phyloP scores from a whole-genome alignment of 2,888 invertebrate genomes.

The Agonopterix arenella region DNA sequence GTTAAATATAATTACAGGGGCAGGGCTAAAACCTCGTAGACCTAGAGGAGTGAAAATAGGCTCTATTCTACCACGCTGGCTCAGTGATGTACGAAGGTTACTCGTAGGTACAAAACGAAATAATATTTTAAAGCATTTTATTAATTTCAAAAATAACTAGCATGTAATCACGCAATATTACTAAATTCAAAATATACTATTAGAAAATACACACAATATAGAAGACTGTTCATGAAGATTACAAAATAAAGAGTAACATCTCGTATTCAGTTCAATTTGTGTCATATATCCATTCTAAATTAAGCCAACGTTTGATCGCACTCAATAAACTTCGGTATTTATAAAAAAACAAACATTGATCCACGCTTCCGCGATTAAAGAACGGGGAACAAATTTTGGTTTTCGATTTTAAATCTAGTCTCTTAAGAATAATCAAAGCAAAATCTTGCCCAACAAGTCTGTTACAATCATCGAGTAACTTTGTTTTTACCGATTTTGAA shows the following conservation, averaged over 20 bases:
- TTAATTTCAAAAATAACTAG: slow-evolving; percentile 73
- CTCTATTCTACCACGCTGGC: too few species aligned
- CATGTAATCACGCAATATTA: slow-evolving; percentile 67
- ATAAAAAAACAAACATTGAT: neutral
- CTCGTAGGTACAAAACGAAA: slow-evolving; percentile 10
- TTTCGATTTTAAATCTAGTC: too few species aligned
- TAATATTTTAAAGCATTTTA: slow-evolving; percentile 62
- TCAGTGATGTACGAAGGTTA: too few species aligned
- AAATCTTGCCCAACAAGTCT: too few species aligned
- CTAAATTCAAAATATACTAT: slow-evolving; percentile 64
- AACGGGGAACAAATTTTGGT: too few species aligned
- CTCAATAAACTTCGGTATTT: too few species aligned
- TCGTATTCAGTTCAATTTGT: slow-evolving; percentile 42
- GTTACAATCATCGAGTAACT: neutral
- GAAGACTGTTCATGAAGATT: slow-evolving; percentile 35
- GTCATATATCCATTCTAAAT: neutral
- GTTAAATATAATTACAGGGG: too few species aligned
- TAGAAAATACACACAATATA: slow-evolving; percentile 60
- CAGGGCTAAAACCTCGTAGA: too few species aligned
- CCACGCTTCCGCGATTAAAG: too few species aligned
- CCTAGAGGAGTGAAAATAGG: too few species aligned
- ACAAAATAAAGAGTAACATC: slow-evolving; percentile 33
- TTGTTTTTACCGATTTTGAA: slow-evolving; percentile 1
- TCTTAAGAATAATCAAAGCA: too few species aligned
- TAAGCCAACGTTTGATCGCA: too few species aligned